phyloP scores from a whole-genome alignment of 1,140 invertebrate genomes.

The Antheraea mylitta region DNA sequence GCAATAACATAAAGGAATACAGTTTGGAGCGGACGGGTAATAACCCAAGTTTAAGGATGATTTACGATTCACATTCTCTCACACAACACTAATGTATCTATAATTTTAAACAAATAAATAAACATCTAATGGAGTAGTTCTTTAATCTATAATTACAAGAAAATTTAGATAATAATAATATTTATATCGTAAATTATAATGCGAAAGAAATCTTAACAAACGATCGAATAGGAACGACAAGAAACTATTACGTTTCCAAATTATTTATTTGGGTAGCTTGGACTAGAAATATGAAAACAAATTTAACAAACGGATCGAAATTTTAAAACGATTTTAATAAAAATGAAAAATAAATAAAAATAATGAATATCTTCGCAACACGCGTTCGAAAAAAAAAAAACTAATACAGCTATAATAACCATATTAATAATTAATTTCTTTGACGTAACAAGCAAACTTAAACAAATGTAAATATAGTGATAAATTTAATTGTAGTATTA shows the following conservation, averaged over 20 bases:
- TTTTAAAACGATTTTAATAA: slow-evolving; percentile 44
- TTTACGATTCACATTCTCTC: slow-evolving; percentile 30
- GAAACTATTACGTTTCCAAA: slow-evolving; percentile 6
- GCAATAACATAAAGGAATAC: slow-evolving; percentile 44
- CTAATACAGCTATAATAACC: slow-evolving; percentile 15
- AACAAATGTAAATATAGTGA: slow-evolving; percentile 71
- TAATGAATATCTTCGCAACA: not conserved
- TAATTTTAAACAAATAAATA: slow-evolving; percentile 6
- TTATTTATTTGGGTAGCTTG: slow-evolving; percentile 58
- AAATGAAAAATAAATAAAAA: slow-evolving; percentile 31
- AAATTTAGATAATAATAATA: slow-evolving; percentile 32
- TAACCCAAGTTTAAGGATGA: not conserved
- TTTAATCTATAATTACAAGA: slow-evolving; percentile 48
- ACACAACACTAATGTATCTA: slow-evolving; percentile 12
- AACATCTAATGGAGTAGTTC: slow-evolving; percentile 49
- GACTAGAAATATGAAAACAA: slow-evolving; percentile 60
- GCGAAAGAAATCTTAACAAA: slow-evolving; percentile 24
- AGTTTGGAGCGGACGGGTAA: not conserved
- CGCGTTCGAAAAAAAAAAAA: slow-evolving; percentile 35
- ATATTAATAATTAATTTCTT: slow-evolving; percentile 8
- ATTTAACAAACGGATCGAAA: slow-evolving; percentile 29
- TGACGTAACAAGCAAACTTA: slow-evolving; percentile 67
- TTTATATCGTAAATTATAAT: slow-evolving; percentile 31
- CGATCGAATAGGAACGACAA: slow-evolving; percentile 11
- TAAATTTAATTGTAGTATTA: slow-evolving; percentile 31